These are phyloP conservation scores for Urocitellus parryii DNA, from an alignment of 2,113 vertebrate species.

Conservation along the genomic window DNA sequence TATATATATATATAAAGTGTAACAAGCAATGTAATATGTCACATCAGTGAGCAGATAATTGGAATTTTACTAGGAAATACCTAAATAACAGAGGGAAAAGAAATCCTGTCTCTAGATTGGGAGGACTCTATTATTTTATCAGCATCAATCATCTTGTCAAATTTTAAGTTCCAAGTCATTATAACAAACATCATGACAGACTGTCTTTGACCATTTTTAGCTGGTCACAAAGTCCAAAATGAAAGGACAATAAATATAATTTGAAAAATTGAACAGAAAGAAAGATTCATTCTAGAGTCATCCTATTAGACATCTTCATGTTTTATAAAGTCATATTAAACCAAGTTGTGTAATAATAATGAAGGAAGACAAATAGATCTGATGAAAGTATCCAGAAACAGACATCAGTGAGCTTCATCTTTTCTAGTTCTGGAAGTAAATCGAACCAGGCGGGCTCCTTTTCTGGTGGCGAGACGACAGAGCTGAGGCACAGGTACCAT, in stretches of 20 bases:
- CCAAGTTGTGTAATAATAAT: not conserved
- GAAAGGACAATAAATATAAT: not conserved
- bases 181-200: not conserved
- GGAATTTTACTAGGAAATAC: not conserved
- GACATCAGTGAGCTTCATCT: not conserved
- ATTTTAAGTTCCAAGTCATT: not conserved
- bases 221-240: not conserved
- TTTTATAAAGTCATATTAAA: not conserved
- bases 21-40: not conserved
- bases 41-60: not conserved
- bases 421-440: not conserved
- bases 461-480: not conserved
- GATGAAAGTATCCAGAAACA: not conserved
- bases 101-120: not conserved
- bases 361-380: not conserved
- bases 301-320: not conserved
- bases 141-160: not conserved
- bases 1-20: not conserved
- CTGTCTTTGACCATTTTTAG: not conserved
- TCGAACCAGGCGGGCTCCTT: not conserved
- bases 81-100: not conserved
- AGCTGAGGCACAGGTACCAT: no score
- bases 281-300: not conserved
- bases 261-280: not conserved
- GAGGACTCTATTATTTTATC: not conserved